Conservation (phyloP, 2,888 invertebrate species). For the Calameuta idolon region DNA sequence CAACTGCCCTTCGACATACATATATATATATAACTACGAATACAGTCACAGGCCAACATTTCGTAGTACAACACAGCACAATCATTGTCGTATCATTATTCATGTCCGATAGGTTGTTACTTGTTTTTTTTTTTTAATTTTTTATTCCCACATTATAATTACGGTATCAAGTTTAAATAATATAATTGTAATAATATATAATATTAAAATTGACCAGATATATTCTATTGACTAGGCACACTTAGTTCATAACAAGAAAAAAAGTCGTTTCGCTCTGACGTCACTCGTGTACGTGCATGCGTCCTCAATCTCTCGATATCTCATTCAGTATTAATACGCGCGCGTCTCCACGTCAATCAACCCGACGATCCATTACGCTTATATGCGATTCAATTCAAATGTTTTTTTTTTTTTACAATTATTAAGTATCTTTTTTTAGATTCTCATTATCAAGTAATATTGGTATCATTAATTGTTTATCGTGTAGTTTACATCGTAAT, state of each 20-base stretch:
- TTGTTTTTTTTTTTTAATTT: conserved; percentile 25
- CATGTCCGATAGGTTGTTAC: conserved; percentile 45
- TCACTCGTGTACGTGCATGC: conserved; percentile 12
- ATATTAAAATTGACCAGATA: conserved; percentile 73
- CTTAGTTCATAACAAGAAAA: conserved; percentile 75
- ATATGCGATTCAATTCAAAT: conserved; percentile 38
- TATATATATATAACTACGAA: conserved; percentile 7
- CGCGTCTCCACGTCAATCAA: conserved; percentile 22
- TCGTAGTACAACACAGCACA: conserved; percentile 67
- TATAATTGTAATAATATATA: conserved; percentile 62
- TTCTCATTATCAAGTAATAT: conserved; percentile 37
- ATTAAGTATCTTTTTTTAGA: conserved; percentile 29
- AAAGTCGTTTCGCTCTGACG: conserved; percentile 55
- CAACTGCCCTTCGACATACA: conserved; percentile 27
- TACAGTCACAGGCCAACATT: conserved; percentile 66
- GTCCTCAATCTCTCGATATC: conserved; percentile 27
- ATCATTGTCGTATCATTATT: conserved; percentile 65
- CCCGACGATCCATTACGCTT: conserved; percentile 14
- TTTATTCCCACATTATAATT: conserved; percentile 40
- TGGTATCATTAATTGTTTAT: conserved; percentile 44
- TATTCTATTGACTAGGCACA: conserved; percentile 77
- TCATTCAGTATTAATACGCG: conserved; percentile 26
- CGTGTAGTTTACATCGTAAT: conserved; percentile 39
- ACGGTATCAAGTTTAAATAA: conserved; percentile 60
- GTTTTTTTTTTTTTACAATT: conserved; percentile 32